Evolutionary conservation across 1,140 invertebrate species (phyloP), one percentile per base, ranked within the genome.

Genomic region (Grapholita molesta): DNA sequence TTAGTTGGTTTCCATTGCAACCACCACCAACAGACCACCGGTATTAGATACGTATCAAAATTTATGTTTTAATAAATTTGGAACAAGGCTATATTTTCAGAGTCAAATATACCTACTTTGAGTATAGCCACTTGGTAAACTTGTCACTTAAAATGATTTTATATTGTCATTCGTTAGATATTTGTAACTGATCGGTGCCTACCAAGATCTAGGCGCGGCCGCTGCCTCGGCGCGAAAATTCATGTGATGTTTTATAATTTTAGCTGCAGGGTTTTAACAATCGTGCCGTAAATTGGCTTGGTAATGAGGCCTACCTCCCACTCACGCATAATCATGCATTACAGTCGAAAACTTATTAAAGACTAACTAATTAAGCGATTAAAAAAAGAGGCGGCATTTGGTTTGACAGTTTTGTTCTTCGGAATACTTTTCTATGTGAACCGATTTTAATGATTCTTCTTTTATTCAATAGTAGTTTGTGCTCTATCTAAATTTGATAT

Each of bases 101-200:
- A 18, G n/a, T 18, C 18, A 12, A 12, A n/a, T 38, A 6, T n/a
- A 38, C n/a, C n/a, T n/a, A n/a, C 3, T 38, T 11, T 38, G 35
- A 38, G 1, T 48, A 15, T 18, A 61, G 18, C 12, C 25, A 61
- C 25, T 61, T 61, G 55, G 55, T 61, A 28, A 61, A 61, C 55
- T 25, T 61, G 55, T 61, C 25, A 61, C 24, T 61, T 18, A 57
- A 57, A 57, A 28, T 15, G 24, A 28, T 57, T 30, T 57, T 30
- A 28, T 25, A 25, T 30, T 61, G 55, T 30, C 55, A 28, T 61
- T 61, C 24, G 12, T 61, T 61, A 61, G 55, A 61, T 65, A 38
- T 12, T 35, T 38, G 18, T 1, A 38, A 65, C 32, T 64, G 35
- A 65, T 61, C 28, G 4, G 21, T 25, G 28, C 6, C 28, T 61